Base-by-base conservation (phyloP, 2,888 invertebrate genomes). In the Lordiphosa fenestrarum region DNA sequence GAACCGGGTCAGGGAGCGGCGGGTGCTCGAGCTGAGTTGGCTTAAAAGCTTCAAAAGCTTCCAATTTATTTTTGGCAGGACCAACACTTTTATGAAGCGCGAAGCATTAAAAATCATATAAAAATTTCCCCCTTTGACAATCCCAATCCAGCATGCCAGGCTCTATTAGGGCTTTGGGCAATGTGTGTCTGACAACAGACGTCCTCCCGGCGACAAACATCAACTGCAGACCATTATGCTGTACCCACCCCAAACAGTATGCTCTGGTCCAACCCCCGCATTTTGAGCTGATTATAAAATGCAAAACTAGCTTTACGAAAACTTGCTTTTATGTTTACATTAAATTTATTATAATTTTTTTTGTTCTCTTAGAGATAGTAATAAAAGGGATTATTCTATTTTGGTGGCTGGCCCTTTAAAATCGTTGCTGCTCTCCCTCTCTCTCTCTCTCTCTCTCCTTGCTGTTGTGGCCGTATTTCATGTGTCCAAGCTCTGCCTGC, bases 311-410 rank as follows among this genome's bases (percentile, higher is more conserved):
- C 77, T 76, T 63, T 48, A 42, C 46, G 13, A 10, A 57, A 82
- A 70, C 69, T 75, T 69, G 83, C 62, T 77, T 80, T 80, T 80
- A 80, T 77, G 80, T 77, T 77, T 75, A 72, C 72, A 80, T 83
- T 77, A 80, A 70, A 83, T 68, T 64, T 66, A 15, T 15, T 60
- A 15, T 25, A 7, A 23, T 42, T 6, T 36, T 39, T 23, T 38
- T 42, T 39, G 19, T 53, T 37, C 9, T n/a, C 35, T 54, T 39
- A 13, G 52, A 66, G 58, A 66, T 61, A 65, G 56, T 64, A 53
- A 55, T 56, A 63, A 63, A 63, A 38, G 63, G 41, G 41, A 38
- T 51, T 39, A 35, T 35, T 50, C 48, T 51, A 36, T 33, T 58
- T 36, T 7, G 47, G 19, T 40, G 48, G 33, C 59, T 58, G 41